Conservation (phyloP, 2,113 vertebrate genomes). For the Charina bottae region DNA sequence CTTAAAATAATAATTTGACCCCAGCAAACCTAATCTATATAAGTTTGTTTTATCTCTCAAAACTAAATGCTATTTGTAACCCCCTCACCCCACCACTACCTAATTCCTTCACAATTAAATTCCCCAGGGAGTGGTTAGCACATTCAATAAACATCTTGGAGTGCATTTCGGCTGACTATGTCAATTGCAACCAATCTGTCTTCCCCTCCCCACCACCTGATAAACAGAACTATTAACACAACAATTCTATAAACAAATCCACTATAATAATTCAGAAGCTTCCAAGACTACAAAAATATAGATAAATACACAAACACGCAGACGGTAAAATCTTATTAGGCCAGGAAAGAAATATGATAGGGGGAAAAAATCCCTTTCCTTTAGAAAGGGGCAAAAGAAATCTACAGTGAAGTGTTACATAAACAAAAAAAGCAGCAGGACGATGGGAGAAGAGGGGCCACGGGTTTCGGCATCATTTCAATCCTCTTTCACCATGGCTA, state of each 20-base stretch:
- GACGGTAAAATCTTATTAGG: constrained; percentile 38
- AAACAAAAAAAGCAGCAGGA: constrained; percentile 67
- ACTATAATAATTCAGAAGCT: constrained; percentile 50
- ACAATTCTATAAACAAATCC: constrained; percentile 59
- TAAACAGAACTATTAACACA: constrained; percentile 73
- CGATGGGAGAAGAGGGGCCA: not conserved
- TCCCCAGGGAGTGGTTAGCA: constrained; percentile 46
- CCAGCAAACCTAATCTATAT: constrained; percentile 56
- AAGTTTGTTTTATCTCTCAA: constrained; percentile 65
- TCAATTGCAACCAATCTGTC: constrained; percentile 50
- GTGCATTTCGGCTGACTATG: constrained; percentile 39
- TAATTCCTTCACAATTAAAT: constrained; percentile 30
- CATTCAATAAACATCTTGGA: constrained; percentile 17
- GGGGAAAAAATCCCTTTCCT: constrained; percentile 53
- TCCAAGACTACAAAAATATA: constrained; percentile 48
- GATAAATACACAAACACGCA: not conserved
- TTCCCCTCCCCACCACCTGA: constrained; percentile 26
- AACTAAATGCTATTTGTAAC: constrained; percentile 47
- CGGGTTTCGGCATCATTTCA: not conserved
- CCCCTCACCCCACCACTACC: constrained; percentile 26
- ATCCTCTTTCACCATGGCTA: not conserved
- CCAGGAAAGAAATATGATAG: constrained; percentile 53
- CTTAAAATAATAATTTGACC: constrained; percentile 42
- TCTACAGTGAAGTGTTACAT: constrained; percentile 72
- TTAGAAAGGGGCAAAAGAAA: constrained; percentile 44